phyloP scores from a whole-genome alignment of 2,113 vertebrate species.

The Progne subis region DNA sequence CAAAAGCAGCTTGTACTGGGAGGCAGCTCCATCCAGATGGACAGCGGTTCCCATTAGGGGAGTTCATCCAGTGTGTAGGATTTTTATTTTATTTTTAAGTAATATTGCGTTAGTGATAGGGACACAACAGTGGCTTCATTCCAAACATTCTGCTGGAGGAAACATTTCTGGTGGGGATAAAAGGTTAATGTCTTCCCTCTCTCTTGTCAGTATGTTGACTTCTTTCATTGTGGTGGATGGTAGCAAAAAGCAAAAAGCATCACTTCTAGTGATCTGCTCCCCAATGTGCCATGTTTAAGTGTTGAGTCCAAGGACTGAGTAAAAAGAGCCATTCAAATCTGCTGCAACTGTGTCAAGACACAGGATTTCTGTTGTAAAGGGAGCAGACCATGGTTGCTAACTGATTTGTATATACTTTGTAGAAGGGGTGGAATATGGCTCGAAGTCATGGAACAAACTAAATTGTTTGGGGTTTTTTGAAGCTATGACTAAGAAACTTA shows the following conservation, averaged over 20 bases:
- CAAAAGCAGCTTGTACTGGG: background rate
- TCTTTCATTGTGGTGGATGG: background rate
- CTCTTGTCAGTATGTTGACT: background rate
- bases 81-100: background rate
- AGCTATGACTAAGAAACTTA: background rate
- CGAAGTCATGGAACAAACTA: background rate
- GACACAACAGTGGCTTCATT: constrained; percentile 1
- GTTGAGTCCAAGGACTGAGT: background rate
- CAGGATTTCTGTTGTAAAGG: background rate
- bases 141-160: background rate
- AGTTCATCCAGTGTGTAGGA: background rate
- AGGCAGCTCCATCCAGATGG: background rate
- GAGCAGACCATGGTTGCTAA: background rate
- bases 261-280: background rate
- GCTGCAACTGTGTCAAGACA: background rate
- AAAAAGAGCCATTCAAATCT: background rate
- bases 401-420: background rate
- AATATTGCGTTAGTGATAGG: background rate
- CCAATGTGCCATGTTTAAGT: background rate
- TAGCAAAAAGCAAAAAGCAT: background rate
- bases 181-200: background rate
- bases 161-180: background rate
- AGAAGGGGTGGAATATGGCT: background rate
- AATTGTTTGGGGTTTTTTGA: background rate
- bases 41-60: background rate